These are phyloP conservation scores for Eciton burchellii DNA, from an alignment of 1,140 invertebrate species.

Conservation along the genomic window DNA sequence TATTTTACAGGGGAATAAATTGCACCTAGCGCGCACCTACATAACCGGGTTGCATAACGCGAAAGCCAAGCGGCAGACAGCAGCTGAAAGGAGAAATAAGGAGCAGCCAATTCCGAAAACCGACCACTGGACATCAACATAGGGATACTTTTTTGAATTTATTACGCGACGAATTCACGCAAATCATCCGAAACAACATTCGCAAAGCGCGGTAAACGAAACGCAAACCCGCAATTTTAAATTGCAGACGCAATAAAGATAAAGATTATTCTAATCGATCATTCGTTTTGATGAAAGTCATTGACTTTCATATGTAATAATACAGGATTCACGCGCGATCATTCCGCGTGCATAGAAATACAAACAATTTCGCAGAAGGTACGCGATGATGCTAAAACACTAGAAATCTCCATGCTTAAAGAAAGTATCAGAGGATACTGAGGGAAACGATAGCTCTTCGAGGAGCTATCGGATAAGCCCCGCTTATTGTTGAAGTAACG, in stretches of 20 bases:
- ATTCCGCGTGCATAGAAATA: no score
- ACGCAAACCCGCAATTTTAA: no score
- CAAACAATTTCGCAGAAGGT: no score
- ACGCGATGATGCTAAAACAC: not conserved
- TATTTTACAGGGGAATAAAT: constrained; percentile 76
- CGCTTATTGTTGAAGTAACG: not conserved
- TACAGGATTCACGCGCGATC: no score
- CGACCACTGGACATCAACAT: constrained; percentile 15
- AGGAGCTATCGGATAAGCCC: not conserved
- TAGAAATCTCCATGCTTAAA: not conserved
- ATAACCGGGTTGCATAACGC: not conserved
- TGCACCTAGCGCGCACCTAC: constrained; percentile 33
- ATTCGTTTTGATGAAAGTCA: no score
- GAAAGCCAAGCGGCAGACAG: constrained; percentile 1
- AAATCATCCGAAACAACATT: no score
- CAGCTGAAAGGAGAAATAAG: constrained; percentile 22
- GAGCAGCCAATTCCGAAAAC: constrained; percentile 1
- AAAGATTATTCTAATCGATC: no score
- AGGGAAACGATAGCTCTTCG: not conserved
- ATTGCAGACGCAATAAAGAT: no score
- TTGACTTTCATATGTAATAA: no score
- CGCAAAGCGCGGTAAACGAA: no score
- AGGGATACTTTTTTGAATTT: not conserved
- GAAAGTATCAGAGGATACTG: not conserved
- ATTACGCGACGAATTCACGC: no score